Evolutionary conservation across 2,888 invertebrate genomes (phyloP), one percentile per base, ranked within the genome.

Genomic region (Drosophila nigritarsus): DNA sequence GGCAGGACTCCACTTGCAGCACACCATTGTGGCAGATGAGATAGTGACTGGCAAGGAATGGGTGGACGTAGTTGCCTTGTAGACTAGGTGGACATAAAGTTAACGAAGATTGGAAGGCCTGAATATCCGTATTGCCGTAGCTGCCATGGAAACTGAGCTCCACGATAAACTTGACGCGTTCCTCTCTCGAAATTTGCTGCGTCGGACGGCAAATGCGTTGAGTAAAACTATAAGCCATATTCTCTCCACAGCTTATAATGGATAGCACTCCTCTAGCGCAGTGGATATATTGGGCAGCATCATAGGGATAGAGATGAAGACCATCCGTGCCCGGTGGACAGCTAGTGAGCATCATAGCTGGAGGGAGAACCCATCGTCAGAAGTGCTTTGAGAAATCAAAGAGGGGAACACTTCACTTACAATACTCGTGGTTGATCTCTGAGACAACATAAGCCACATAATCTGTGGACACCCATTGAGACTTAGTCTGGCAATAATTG

Each of bases 21-120:
- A 94, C 91, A 0, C 96, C 96, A 76, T 94, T 94, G 93, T 94
- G 95, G 80, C 96, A 96, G 81, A 94, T 94, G 20, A 96, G 92
- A 91, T 94, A 96, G 80, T 95, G 94, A 59, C 94, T 94, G 76
- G 95, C 95, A 68, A 95, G 94, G 4, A 94, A 93, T 2, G 94
- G 94, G 87, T 95, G 95, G 0, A 95, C 94, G 78, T 94, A 95
- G 69, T 94, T 93, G 0, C 95, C 96, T 0, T 94, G 93, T 1
- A 93, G 91, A 51, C 91, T 91, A 0, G 77, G 64, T 0, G 94
- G 94, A 83, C 95, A 95, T 11, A 75, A 32, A 0, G 40, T 53
- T 3, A 89, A 42, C 0, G 72, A 49, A 6, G 82, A 81, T 53
- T 78, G 77, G 8, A 68, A 63, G 1, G 20, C 36, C 34, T 89